These are phyloP conservation scores for Conus betulinus DNA, from an alignment of 1,140 invertebrate species.

Conservation along the genomic window DNA sequence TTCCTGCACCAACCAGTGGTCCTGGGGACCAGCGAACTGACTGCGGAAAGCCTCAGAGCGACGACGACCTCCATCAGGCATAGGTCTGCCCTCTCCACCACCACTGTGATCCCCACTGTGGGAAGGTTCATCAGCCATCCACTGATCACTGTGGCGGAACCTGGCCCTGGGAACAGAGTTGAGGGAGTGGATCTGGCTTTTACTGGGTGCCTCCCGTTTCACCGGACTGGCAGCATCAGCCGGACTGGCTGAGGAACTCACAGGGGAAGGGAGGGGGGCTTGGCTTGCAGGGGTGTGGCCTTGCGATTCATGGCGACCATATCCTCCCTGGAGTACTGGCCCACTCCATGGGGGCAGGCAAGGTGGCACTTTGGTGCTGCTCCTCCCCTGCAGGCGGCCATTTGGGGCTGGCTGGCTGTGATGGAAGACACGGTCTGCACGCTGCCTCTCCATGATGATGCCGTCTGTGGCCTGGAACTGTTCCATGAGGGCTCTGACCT, in stretches of 20 bases:
- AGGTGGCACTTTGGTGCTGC: neutral
- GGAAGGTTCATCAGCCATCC: conserved; percentile 43
- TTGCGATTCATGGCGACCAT: conserved; percentile 70
- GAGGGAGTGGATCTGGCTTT: conserved; percentile 59
- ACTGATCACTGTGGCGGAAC: conserved; percentile 50
- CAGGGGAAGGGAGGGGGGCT: conserved; percentile 24
- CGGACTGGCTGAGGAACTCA: conserved; percentile 7
- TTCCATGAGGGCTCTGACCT: conserved; percentile 4
- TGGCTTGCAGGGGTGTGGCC: conserved; percentile 59
- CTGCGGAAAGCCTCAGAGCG: conserved; percentile 35
- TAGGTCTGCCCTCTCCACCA: neutral
- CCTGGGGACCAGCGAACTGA: conserved; percentile 62
- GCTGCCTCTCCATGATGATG: neutral
- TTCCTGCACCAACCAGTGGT: conserved; percentile 82
- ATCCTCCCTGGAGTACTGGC: conserved; percentile 59
- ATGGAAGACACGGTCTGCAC: neutral
- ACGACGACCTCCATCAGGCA: neutral
- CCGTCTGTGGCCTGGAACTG: neutral
- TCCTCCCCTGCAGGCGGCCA: neutral
- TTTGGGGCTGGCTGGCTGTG: neutral
- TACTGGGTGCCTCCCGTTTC: conserved; percentile 47
- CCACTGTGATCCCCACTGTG: neutral
- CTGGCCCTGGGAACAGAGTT: conserved; percentile 67
- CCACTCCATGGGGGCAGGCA: neutral
- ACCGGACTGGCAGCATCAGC: conserved; percentile 25